Base-by-base conservation (phyloP, 1,140 invertebrate genomes). In the Hormaphis cornu region DNA sequence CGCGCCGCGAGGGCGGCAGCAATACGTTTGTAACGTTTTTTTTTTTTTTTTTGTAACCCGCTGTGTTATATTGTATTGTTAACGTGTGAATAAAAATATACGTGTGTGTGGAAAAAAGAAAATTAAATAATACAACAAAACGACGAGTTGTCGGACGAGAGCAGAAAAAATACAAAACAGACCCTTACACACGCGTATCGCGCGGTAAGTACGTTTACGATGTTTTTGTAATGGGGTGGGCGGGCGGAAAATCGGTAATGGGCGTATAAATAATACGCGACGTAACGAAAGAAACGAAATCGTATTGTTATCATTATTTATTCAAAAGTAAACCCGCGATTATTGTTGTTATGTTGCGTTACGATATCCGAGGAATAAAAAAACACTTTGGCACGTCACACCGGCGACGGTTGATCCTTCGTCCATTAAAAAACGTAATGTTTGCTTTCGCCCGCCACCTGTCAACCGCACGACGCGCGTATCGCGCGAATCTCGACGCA, bases 181-280 rank as follows among this genome's bases (percentile, higher is more conserved):
- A n/a, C n/a, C n/a, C n/a, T n/a, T n/a, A n/a, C n/a, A n/a, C n/a
- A n/a, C n/a, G n/a, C n/a, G n/a, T n/a, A n/a, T n/a, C n/a, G n/a
- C n/a, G n/a, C n/a, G 30, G 9, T 33, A 33, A 4, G 30, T 6
- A 33, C 30, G 30, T 33, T 33, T 33, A 9, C 30, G 30, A n/a
- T n/a, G n/a, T n/a, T n/a, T n/a, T n/a, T n/a, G n/a, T n/a, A n/a
- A n/a, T n/a, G n/a, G n/a, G n/a, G n/a, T n/a, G n/a, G n/a, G n/a
- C n/a, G n/a, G n/a, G n/a, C n/a, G n/a, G n/a, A n/a, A n/a, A 66
- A 66, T 66, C 61, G 61, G 61, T 66, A 66, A 66, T 66, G 61
- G 61, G 61, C 61, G 61, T 24, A 66, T 66, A 66, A 66, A 24
- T 59, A 42, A 8, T n/a, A 24, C 24, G 10, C 6, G 14, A 14